phyloP scores from a whole-genome alignment of 2,888 invertebrate species.

The Furcula furcula region DNA sequence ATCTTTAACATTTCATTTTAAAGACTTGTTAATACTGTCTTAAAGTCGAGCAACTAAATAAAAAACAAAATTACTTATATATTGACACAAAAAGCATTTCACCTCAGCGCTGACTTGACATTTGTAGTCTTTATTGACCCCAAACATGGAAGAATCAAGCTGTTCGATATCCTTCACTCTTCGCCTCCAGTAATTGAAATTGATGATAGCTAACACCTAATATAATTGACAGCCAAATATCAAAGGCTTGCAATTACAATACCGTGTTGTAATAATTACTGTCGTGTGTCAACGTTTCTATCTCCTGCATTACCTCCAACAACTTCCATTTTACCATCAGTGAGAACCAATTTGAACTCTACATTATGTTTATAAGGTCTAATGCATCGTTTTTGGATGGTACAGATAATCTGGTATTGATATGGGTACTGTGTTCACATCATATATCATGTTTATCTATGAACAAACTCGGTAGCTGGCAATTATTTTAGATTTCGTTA shows the following conservation, averaged over 20 bases:
- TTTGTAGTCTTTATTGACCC: slow-evolving; percentile 5
- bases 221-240: slow-evolving; percentile 40
- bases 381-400: slow-evolving; percentile 1
- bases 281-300: slow-evolving; percentile 38
- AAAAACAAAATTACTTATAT: no score
- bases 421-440: slow-evolving; percentile 37
- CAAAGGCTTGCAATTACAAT: slow-evolving; percentile 40
- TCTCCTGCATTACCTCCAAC: slow-evolving; percentile 20
- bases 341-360: slow-evolving; percentile 13
- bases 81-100: slow-evolving; percentile 1
- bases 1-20: no score
- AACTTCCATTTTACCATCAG: slow-evolving; percentile 1
- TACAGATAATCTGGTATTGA: slow-evolving; percentile 24
- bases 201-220: slow-evolving; percentile 23
- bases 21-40: no score
- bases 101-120: not conserved
- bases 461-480: slow-evolving; percentile 49
- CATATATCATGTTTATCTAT: slow-evolving; percentile 52
- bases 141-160: slow-evolving; percentile 8
- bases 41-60: no score
- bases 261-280: slow-evolving; percentile 47
- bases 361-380: not conserved
- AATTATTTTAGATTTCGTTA: slow-evolving; percentile 55
- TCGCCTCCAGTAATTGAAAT: slow-evolving; percentile 17
- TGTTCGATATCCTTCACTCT: slow-evolving; percentile 8